Evolutionary conservation across 2,797 vertebrate genomes (phyloP), one percentile per base, ranked within the genome.

Genomic region (Sarcoramphus papa): DNA sequence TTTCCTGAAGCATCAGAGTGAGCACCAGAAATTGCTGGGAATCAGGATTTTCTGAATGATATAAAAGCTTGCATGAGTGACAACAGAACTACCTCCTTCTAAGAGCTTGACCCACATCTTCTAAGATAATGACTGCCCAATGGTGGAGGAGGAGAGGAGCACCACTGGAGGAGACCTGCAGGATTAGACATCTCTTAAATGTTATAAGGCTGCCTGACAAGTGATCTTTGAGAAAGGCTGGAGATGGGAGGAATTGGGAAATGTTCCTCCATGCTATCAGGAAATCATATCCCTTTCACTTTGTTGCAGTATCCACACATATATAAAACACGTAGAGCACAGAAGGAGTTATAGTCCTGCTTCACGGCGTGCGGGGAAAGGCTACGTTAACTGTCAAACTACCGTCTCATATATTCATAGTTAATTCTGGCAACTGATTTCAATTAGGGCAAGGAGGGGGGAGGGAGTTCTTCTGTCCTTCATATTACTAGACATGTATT

Each of bases 401-500:
- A 18, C 48, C 12, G 25, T 80, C 96, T 97, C 31, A 93, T 90
- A 74, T 91, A 93, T 95, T 98, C 96, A n/a, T 25, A 89, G 95
- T 56, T 97, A 94, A 97, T 97, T 97, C 90, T 96, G 96, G 97
- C 97, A 98, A 96, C 95, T 9, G 28, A 93, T 95, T 95, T 94
- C 96, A 94, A 57, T 97, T 78, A 96, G 37, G 84, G 95, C 90
- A 88, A 96, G 91, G 74, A 94, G 82, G 72, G 85, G 80, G 93
- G 94, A 95, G 94, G 97, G 84, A 97, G 95, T 85, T 95, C 95
- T 95, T 37, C 94, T 95, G 97, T 97, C 98, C 98, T 98, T 98
- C 98, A 98, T 77, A 37, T 98, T 97, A 43, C 93, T 79, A 97
- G 97, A 96, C 89, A 57, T 91, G 96, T 98, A 98, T 99, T 98